These are phyloP conservation scores for Himalopsyche phryganea DNA, from an alignment of 1,140 invertebrate species.

Conservation along the genomic window DNA sequence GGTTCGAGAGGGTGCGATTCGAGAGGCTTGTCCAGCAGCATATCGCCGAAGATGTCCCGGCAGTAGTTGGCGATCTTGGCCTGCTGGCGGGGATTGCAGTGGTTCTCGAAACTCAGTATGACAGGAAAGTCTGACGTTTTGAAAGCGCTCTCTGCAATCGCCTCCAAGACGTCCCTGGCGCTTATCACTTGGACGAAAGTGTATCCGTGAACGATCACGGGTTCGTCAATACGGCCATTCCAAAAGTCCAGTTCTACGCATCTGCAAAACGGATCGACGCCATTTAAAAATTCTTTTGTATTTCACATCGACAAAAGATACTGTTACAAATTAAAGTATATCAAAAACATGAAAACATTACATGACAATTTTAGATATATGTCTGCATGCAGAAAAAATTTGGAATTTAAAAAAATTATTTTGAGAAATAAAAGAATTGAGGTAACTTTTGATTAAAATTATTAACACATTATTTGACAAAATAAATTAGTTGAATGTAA, in stretches of 20 bases:
- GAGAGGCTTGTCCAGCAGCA: slow-evolving; percentile 85
- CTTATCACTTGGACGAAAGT: slow-evolving; percentile 95
- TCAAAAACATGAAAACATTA: too few relatives aligned
- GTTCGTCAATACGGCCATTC: slow-evolving; percentile 93
- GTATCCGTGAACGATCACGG: slow-evolving; percentile 95
- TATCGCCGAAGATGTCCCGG: slow-evolving; percentile 91
- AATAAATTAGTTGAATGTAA: too few relatives aligned
- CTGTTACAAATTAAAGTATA: too few relatives aligned
- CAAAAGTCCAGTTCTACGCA: slow-evolving; percentile 98
- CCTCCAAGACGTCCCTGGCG: slow-evolving; percentile 94
- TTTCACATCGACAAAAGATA: too few relatives aligned
- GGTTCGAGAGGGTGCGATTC: slow-evolving; percentile 78
- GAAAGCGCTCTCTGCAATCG: slow-evolving; percentile 95
- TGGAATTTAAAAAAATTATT: too few relatives aligned
- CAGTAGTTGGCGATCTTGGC: slow-evolving; percentile 98
- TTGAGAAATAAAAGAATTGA: too few relatives aligned
- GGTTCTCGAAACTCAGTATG: slow-evolving; percentile 96
- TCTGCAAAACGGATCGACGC: slow-evolving; percentile 40
- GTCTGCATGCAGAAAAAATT: too few relatives aligned
- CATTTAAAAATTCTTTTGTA: too few relatives aligned
- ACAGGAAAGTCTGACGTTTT: slow-evolving; percentile 97
- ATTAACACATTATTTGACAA: too few relatives aligned
- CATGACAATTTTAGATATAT: too few relatives aligned
- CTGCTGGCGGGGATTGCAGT: slow-evolving; percentile 92
- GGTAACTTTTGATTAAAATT: too few relatives aligned